Evolutionary conservation across 2,797 vertebrate genomes (phyloP).

Genomic region (Poeciliopsis infans): DNA sequence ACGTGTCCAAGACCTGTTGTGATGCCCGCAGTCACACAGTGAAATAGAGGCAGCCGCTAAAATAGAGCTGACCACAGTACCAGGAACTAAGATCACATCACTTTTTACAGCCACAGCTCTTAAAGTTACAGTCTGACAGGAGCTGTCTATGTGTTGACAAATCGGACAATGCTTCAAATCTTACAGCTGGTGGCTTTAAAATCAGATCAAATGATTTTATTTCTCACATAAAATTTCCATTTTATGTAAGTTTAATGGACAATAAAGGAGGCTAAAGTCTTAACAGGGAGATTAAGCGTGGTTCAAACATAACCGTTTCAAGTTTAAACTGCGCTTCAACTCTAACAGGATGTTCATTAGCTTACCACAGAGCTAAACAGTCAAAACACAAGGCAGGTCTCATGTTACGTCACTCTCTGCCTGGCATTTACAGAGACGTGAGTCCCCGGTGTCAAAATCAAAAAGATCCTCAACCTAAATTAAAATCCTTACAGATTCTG

Average conservation of each 20-base stretch:
- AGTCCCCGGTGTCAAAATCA: background rate
- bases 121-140: constrained; percentile 59
- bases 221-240: too few relatives aligned
- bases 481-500: background rate
- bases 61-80: constrained; percentile 52
- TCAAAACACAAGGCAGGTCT: background rate
- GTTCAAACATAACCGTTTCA: background rate
- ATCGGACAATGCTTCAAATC: background rate
- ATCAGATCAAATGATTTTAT: background rate
- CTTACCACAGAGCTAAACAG: background rate
- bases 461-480: background rate
- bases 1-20: constrained; percentile 1
- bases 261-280: too few relatives aligned
- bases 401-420: background rate
- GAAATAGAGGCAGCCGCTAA: constrained; percentile 16
- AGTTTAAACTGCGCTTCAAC: background rate
- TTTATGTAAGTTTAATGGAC: too few relatives aligned
- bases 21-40: background rate
- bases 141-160: too few relatives aligned
- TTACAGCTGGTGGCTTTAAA: background rate
- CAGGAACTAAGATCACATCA: constrained; percentile 62
- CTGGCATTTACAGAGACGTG: background rate
- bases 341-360: background rate
- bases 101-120: constrained; percentile 36
- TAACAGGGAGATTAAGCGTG: background rate